Evolutionary conservation across 2,113 vertebrate species (phyloP).

Genomic region (Ranitomeya variabilis): DNA sequence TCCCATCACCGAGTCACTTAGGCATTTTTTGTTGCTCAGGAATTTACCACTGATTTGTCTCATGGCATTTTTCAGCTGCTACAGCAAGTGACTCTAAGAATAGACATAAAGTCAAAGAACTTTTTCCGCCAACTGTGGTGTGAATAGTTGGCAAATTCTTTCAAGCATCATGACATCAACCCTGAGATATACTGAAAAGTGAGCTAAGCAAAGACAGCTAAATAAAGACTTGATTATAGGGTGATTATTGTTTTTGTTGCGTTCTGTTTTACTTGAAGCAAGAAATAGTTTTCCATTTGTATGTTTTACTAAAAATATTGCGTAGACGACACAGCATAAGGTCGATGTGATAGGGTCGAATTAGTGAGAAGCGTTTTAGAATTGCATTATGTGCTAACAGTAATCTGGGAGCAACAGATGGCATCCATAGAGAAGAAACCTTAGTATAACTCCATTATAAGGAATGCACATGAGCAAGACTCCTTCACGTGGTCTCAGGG

Average conservation of each 20-base stretch:
- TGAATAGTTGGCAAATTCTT: constrained; percentile 25
- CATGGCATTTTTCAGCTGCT: constrained; percentile 48
- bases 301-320: not conserved
- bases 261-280: not conserved
- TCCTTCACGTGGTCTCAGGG: too few relatives aligned
- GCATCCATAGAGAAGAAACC: not conserved
- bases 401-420: not conserved
- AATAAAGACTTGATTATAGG: not conserved
- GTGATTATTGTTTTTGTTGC: not conserved
- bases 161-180: constrained; percentile 20
- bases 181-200: not conserved
- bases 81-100: constrained; percentile 46
- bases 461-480: not conserved
- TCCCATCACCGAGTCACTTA: not conserved
- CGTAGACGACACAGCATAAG: not conserved
- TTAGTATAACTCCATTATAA: not conserved
- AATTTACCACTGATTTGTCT: constrained; percentile 35
- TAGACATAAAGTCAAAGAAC: constrained; percentile 25
- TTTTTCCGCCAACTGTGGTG: constrained; percentile 42
- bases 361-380: not conserved
- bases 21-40: not conserved
- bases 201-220: not conserved
- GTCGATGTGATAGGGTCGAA: not conserved
- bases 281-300: not conserved
- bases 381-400: not conserved